Conservation (phyloP, 2,113 vertebrate genomes). For the Corythaixoides concolor region DNA sequence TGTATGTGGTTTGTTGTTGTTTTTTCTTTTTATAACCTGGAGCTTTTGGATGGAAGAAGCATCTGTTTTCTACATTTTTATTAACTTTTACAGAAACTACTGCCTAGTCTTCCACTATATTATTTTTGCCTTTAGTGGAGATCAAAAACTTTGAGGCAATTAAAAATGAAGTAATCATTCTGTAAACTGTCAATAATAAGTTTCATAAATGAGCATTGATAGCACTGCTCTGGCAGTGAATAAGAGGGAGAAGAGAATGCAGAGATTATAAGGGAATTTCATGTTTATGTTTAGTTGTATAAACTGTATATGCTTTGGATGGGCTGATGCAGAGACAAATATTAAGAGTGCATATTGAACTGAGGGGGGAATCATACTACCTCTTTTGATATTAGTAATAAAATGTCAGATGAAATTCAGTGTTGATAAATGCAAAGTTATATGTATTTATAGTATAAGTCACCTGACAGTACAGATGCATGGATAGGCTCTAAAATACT, state of each 20-base stretch:
- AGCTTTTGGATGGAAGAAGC: background rate
- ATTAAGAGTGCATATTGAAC: background rate
- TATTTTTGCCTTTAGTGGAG: background rate
- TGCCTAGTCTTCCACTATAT: background rate
- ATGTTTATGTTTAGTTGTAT: background rate
- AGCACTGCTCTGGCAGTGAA: background rate
- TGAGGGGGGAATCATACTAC: background rate
- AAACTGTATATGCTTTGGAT: background rate
- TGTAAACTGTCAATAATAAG: background rate
- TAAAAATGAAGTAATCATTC: background rate
- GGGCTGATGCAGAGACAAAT: background rate
- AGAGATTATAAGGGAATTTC: background rate
- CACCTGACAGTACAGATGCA: background rate
- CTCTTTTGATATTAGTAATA: background rate
- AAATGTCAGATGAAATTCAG: background rate
- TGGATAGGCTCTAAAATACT: background rate
- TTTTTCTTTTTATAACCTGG: background rate
- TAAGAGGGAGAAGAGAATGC: background rate
- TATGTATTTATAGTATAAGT: background rate
- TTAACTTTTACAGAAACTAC: background rate
- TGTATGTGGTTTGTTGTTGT: no score
- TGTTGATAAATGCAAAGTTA: background rate
- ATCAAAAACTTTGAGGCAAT: background rate
- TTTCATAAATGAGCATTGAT: background rate
- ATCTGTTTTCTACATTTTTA: background rate